These are phyloP conservation scores for Selenia dentaria DNA, from an alignment of 2,888 invertebrate species.

Conservation along the genomic window DNA sequence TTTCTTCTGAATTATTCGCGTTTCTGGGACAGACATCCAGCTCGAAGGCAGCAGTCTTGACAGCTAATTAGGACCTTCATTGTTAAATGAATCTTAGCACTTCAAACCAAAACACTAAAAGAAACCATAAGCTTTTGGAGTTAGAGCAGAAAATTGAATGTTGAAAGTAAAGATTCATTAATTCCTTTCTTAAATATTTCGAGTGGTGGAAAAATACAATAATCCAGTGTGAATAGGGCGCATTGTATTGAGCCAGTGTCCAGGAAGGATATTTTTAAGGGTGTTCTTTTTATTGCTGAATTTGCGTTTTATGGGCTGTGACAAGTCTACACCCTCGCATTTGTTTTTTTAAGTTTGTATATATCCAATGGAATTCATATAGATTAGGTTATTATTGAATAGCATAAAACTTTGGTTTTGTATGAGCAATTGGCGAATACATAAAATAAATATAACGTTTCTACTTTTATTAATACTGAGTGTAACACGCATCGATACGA, in stretches of 20 bases:
- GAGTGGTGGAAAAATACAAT: slow-evolving; percentile 82
- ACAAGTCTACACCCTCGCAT: slow-evolving; percentile 63
- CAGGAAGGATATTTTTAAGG: slow-evolving; percentile 78
- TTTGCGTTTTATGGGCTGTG: slow-evolving; percentile 83
- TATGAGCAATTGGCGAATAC: too few species aligned
- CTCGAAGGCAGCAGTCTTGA: slow-evolving; percentile 72
- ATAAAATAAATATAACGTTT: too few species aligned
- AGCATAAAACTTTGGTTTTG: too few species aligned
- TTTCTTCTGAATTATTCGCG: slow-evolving; percentile 79
- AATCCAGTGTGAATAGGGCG: slow-evolving; percentile 75
- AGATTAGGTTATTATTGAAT: too few species aligned
- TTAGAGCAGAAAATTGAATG: slow-evolving; percentile 55
- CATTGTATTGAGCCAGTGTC: slow-evolving; percentile 82
- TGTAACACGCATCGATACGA: too few species aligned
- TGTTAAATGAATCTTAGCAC: slow-evolving; percentile 77
- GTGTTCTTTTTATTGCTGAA: slow-evolving; percentile 81
- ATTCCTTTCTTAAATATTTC: slow-evolving; percentile 79
- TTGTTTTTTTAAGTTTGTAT: slow-evolving; percentile 39
- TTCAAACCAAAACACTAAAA: slow-evolving; percentile 41
- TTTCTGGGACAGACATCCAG: slow-evolving; percentile 71
- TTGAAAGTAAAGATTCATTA: slow-evolving; percentile 61
- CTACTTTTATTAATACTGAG: too few species aligned
- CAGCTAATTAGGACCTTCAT: slow-evolving; percentile 82
- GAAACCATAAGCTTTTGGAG: slow-evolving; percentile 37
- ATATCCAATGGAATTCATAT: neutral